Evolutionary conservation across 2,113 vertebrate species (phyloP), one percentile per base, ranked within the genome.

Genomic region (Nerophis lumbriciformis): DNA sequence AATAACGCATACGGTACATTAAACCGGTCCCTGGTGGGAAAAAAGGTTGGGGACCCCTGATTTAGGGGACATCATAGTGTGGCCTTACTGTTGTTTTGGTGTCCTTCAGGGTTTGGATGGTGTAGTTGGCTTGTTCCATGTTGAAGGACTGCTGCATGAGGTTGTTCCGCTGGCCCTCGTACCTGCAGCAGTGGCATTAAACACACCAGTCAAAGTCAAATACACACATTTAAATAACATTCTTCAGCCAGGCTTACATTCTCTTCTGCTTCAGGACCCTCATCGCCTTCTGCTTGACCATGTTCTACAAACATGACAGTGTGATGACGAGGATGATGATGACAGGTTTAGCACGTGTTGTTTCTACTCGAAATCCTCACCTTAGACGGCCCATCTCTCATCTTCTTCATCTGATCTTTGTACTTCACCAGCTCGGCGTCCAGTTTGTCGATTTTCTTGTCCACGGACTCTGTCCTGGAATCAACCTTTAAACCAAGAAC

Each of bases 41-140:
- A 28, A 28, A 28, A 28, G 28, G 28, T 28, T 28, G 28, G 28
- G 28, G 28, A 28, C 28, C 28, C 28, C 28, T 28, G 28, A 28
- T 28, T 28, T 28, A 8, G 51, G 6, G 8, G 11, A 5, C 9
- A 3, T n/a, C 15, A 16, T 5, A 8, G 53, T 38, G 2, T 8
- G 6, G 1, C 67, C 85, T 82, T 93, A 99, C 97, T 74, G 97
- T 99, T 64, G 96, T 98, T 90, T 98, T 99, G 73, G 97, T 99
- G 84, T 99, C 97, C 88, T 99, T 97, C 59, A 99, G 80, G 9
- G 90, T 88, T 78, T 98, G 96, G 74, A 99, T 96, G n/a, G 97
- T 95, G 71, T 99, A 99, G 87, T 99, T 99, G n/a, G 94, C 82
- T 90, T 99, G 97, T 69, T 99, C 97, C 97, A 99, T 99, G 87